These are phyloP conservation scores for Serrognathus titanus DNA, from an alignment of 2,888 invertebrate genomes.

Conservation along the genomic window DNA sequence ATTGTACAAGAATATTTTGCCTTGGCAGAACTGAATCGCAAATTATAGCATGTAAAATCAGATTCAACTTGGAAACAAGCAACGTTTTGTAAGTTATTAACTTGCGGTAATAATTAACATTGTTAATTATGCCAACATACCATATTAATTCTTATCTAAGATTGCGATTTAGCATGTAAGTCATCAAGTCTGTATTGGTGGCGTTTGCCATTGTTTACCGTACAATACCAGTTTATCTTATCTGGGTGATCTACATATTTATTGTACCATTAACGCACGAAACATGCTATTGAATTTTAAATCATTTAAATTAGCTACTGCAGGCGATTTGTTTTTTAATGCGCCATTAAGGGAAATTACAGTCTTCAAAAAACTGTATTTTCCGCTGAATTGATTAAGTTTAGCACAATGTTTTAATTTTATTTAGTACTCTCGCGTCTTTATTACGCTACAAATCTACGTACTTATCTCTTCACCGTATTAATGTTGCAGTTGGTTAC, in stretches of 20 bases:
- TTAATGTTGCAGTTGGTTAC: no score
- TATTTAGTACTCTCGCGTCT: no score
- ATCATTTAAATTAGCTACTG: slow-evolving; percentile 44
- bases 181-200: slow-evolving; percentile 28
- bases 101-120: slow-evolving; percentile 3
- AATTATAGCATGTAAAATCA: no score
- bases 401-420: no score
- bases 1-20: no score
- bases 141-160: slow-evolving; percentile 11
- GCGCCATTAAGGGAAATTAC: slow-evolving; percentile 1
- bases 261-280: slow-evolving; percentile 46
- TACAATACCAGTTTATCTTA: slow-evolving; percentile 43
- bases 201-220: slow-evolving; percentile 34
- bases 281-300: slow-evolving; percentile 47
- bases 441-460: no score
- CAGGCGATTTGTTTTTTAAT: slow-evolving; percentile 37
- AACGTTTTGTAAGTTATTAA: neutral
- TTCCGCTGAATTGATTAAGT: no score
- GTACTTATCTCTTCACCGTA: no score
- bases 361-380: no score
- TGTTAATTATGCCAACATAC: slow-evolving; percentile 6
- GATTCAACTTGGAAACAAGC: no score
- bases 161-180: slow-evolving; percentile 20
- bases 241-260: slow-evolving; percentile 46
- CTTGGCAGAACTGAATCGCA: no score